Evolutionary conservation across 2,113 vertebrate genomes (phyloP).

Genomic region (Stigmatopora nigra): DNA sequence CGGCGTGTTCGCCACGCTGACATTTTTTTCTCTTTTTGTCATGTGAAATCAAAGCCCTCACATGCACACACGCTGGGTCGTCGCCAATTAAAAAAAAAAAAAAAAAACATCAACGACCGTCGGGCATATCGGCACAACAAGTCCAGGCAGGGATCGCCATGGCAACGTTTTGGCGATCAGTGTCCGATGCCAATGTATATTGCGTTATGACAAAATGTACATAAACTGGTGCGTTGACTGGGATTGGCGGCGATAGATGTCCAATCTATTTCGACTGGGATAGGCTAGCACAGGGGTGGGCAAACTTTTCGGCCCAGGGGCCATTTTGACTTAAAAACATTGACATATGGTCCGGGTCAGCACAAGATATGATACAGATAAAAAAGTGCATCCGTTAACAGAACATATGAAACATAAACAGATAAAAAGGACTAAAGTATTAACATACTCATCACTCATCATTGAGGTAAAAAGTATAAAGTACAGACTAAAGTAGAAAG

Average conservation of each 20-base stretch:
- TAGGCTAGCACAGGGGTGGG: too few relatives aligned
- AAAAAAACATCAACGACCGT: slow-evolving; percentile 47
- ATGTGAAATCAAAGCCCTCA: slow-evolving; percentile 61
- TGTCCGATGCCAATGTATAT: not conserved
- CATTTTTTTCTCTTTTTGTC: slow-evolving; percentile 57
- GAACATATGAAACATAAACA: too few relatives aligned
- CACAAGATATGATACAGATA: too few relatives aligned
- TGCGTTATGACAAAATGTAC: not conserved
- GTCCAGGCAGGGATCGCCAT: not conserved
- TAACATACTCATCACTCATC: too few relatives aligned
- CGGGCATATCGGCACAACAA: slow-evolving; percentile 1
- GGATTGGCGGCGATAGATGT: not conserved
- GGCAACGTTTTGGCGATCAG: not conserved
- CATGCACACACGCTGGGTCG: slow-evolving; percentile 28
- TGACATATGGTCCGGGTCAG: too few relatives aligned
- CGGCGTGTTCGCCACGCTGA: slow-evolving; percentile 54
- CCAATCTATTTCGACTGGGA: too few relatives aligned
- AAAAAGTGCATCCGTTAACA: too few relatives aligned
- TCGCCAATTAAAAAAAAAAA: slow-evolving; percentile 53
- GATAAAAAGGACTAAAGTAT: too few relatives aligned
- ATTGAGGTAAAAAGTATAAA: too few relatives aligned
- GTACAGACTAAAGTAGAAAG: too few relatives aligned
- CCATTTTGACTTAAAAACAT: too few relatives aligned
- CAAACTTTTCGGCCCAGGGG: too few relatives aligned
- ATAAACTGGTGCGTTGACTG: not conserved